These are phyloP conservation scores for Delphinus delphis DNA, from an alignment of 2,113 vertebrate genomes.

Conservation along the genomic window DNA sequence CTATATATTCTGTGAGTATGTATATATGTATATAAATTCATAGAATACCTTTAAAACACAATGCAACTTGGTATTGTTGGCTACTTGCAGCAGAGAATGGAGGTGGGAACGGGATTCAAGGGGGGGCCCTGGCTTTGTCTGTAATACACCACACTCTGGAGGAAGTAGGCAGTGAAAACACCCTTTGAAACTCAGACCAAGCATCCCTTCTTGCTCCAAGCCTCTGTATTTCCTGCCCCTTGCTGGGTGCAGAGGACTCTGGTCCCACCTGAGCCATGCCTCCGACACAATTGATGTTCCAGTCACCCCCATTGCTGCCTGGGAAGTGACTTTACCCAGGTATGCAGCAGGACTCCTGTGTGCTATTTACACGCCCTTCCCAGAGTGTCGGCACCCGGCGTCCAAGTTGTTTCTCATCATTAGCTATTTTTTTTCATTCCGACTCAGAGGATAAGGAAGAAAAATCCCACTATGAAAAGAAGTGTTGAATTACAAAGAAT, in stretches of 20 bases:
- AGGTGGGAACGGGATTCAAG: not conserved
- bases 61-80: not conserved
- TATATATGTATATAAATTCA: not conserved
- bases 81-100: not conserved
- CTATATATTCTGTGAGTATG: not conserved
- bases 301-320: too few species aligned
- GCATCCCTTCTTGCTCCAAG: not conserved
- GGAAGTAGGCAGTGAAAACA: accelerated
- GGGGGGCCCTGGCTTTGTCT: not conserved
- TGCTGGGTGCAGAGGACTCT: not conserved
- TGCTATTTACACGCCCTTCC: not conserved
- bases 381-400: not conserved
- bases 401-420: not conserved
- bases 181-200: not conserved
- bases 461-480: constrained; percentile 51
- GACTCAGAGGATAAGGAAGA: constrained; percentile 3
- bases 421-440: not conserved
- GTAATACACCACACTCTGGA: accelerated
- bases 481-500: constrained; percentile 18
- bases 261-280: not conserved
- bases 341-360: not conserved
- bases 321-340: not conserved
- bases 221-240: not conserved
- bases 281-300: not conserved
- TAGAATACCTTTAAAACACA: not conserved